These are phyloP conservation scores for Pachypanchax playfairii DNA, from an alignment of 2,113 vertebrate genomes.

Conservation along the genomic window DNA sequence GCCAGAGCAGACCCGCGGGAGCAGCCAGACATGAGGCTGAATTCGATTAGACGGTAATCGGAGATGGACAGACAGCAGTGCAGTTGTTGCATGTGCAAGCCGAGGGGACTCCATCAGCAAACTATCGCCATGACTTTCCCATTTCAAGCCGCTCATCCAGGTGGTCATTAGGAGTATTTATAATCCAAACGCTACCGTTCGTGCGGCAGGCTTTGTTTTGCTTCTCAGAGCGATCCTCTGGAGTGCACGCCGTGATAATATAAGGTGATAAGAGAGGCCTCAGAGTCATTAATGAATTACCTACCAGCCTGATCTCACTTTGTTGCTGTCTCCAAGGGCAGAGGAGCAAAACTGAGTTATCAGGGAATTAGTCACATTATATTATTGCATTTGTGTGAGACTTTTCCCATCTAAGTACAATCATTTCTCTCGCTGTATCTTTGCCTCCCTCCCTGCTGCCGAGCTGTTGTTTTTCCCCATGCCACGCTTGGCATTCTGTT, in stretches of 20 bases:
- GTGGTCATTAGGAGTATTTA: slow-evolving; percentile 22
- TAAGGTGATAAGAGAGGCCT: slow-evolving; percentile 39
- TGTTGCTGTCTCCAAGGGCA: slow-evolving; percentile 30
- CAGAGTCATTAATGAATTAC: slow-evolving; percentile 53
- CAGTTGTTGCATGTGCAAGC: slow-evolving; percentile 51
- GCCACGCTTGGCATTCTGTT: slow-evolving; percentile 75
- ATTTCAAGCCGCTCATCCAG: slow-evolving; percentile 16
- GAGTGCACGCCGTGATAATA: slow-evolving; percentile 37
- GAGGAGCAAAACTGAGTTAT: slow-evolving; percentile 31
- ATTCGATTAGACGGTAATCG: slow-evolving; percentile 75
- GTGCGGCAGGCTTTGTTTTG: slow-evolving; percentile 38
- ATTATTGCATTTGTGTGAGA: slow-evolving; percentile 29
- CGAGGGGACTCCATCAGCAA: slow-evolving; percentile 59
- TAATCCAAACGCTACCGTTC: not conserved
- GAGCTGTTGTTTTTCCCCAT: slow-evolving; percentile 40
- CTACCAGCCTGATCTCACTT: slow-evolving; percentile 23
- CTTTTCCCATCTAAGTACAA: slow-evolving; percentile 16
- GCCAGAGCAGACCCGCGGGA: slow-evolving; percentile 69
- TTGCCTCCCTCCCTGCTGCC: slow-evolving; percentile 10
- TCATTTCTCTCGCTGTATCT: slow-evolving; percentile 5
- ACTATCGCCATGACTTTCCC: slow-evolving; percentile 47
- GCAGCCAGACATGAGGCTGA: slow-evolving; percentile 73
- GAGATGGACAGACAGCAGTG: slow-evolving; percentile 66
- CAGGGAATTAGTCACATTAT: slow-evolving; percentile 35
- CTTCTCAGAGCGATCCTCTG: slow-evolving; percentile 19